Evolutionary conservation across 2,113 vertebrate species (phyloP).

Genomic region (Eidolon helvum): DNA sequence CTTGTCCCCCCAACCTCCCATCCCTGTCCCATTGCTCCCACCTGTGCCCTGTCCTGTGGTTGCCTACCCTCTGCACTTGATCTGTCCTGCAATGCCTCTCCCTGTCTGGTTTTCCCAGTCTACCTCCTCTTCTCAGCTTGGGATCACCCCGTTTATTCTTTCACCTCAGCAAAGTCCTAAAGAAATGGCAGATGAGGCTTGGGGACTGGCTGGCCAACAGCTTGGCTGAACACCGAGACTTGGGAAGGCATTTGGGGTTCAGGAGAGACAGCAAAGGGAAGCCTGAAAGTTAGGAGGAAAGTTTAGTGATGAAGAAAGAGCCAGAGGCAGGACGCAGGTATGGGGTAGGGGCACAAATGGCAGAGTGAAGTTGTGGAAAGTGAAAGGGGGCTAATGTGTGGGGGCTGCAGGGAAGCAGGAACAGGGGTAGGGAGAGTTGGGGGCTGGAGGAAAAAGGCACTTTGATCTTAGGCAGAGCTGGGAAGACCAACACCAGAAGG

Average conservation of each 20-base stretch:
- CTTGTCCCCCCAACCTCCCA: not conserved
- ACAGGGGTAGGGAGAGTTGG: not conserved
- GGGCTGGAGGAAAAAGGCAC: not conserved
- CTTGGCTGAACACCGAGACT: not conserved
- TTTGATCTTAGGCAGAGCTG: not conserved
- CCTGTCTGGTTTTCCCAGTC: not conserved
- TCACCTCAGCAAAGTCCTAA: slow-evolving; percentile 39
- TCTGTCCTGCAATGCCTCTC: not conserved
- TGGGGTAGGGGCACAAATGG: not conserved
- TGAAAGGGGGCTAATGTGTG: not conserved
- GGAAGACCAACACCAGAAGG: not conserved
- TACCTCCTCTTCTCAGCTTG: not conserved
- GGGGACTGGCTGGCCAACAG: not conserved
- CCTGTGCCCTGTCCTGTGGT: too few relatives aligned
- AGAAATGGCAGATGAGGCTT: slow-evolving; percentile 4
- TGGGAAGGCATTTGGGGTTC: not conserved
- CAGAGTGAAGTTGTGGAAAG: not conserved
- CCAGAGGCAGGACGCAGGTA: not conserved
- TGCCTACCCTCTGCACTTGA: not conserved
- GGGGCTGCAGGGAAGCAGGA: not conserved
- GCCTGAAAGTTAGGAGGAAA: not conserved
- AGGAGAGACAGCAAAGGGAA: not conserved
- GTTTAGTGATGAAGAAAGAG: not conserved
- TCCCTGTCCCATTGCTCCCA: not conserved
- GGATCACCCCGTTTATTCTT: not conserved